These are phyloP conservation scores for Mola mola DNA, from an alignment of 2,113 vertebrate genomes.

Conservation along the genomic window DNA sequence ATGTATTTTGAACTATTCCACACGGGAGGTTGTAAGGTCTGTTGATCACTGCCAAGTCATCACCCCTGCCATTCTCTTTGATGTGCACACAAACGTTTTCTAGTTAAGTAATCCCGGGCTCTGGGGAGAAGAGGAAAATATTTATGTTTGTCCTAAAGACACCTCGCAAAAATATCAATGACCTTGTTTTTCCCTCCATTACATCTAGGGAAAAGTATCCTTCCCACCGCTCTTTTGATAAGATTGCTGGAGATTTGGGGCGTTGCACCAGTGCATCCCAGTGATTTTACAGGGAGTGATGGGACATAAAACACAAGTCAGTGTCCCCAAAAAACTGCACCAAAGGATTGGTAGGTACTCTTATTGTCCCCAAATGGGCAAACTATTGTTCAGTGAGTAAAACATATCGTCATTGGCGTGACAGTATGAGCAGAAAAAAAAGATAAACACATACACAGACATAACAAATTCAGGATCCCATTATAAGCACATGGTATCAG, in stretches of 20 bases:
- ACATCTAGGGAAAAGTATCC: constrained; percentile 7
- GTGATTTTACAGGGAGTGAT: too few species aligned
- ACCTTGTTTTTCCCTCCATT: background rate
- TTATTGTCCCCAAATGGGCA: too few species aligned
- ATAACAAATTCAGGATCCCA: too few species aligned
- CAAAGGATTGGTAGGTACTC: too few species aligned
- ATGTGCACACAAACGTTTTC: constrained; percentile 50
- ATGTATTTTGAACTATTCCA: constrained; percentile 58
- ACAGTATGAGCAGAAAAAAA: too few species aligned
- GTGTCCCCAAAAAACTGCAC: too few species aligned
- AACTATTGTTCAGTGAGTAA: too few species aligned
- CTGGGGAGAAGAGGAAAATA: background rate
- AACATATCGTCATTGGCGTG: too few species aligned
- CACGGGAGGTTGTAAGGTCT: constrained; percentile 36
- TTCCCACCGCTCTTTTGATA: background rate
- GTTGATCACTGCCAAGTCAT: constrained; percentile 65
- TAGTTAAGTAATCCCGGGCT: constrained; percentile 18
- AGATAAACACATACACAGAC: too few species aligned
- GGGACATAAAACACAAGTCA: too few species aligned
- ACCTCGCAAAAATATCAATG: constrained; percentile 14
- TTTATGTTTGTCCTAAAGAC: constrained; percentile 30
- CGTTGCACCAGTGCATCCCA: background rate
- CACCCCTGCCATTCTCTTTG: constrained; percentile 65
- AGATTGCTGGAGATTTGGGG: constrained; percentile 1
- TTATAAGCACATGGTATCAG: too few species aligned